phyloP scores from a whole-genome alignment of 1,140 invertebrate species.

The Subanguina moxae region DNA sequence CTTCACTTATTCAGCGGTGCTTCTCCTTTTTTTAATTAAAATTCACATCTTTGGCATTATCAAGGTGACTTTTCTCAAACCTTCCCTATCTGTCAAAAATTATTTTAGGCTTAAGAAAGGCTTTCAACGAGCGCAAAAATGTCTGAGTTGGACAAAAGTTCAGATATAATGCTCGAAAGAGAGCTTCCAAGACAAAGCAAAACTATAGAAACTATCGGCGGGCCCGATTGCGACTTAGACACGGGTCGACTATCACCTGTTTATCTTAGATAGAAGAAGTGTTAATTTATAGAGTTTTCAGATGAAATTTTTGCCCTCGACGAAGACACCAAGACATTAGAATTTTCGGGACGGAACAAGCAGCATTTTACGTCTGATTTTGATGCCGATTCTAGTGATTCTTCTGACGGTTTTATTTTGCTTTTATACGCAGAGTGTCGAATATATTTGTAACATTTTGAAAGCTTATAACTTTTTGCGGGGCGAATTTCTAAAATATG shows the following conservation, averaged over 20 bases:
- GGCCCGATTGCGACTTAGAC: neutral
- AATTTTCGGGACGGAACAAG: neutral
- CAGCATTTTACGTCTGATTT: slow-evolving; percentile 26
- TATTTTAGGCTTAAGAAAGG: neutral
- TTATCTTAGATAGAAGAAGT: no score
- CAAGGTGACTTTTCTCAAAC: no score
- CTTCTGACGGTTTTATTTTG: neutral
- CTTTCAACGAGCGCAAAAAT: neutral
- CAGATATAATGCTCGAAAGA: neutral
- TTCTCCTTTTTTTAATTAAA: neutral
- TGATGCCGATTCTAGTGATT: slow-evolving; percentile 20
- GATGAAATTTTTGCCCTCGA: slow-evolving; percentile 26
- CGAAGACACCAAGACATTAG: slow-evolving; percentile 17
- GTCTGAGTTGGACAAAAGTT: neutral
- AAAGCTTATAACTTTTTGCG: no score
- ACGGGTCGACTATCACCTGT: neutral
- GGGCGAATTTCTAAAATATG: no score
- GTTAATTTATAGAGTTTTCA: slow-evolving; percentile 7
- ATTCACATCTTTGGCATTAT: neutral
- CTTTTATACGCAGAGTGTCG: no score
- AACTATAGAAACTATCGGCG: neutral
- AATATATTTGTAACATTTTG: no score
- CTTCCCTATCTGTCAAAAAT: no score
- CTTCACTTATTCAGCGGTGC: neutral
- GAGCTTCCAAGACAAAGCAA: neutral